These are phyloP conservation scores for Bombus huntii DNA, from an alignment of 1,140 invertebrate species.

Conservation along the genomic window DNA sequence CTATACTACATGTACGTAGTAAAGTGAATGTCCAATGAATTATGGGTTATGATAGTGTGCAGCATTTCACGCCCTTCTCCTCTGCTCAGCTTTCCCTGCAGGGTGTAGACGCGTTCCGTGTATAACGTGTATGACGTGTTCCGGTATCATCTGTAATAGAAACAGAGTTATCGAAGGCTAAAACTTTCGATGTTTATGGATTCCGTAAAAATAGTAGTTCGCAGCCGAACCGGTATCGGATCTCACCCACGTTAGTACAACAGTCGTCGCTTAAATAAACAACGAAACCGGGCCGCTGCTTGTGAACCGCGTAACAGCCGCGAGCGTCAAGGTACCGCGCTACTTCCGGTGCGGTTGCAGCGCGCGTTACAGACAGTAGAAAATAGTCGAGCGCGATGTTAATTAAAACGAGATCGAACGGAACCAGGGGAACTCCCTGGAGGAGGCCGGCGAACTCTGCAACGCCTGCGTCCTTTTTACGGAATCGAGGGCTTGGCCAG, in stretches of 20 bases:
- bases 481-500: background rate
- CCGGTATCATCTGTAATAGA: background rate
- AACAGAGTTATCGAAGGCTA: background rate
- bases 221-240: conserved; percentile 12
- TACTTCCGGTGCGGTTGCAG: conserved; percentile 9
- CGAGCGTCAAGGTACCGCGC: conserved; percentile 23
- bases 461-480: background rate
- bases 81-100: background rate
- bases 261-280: conserved; percentile 37
- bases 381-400: conserved; percentile 10
- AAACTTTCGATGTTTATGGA: conserved; percentile 25
- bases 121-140: background rate
- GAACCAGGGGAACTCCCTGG: background rate
- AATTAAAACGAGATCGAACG: conserved; percentile 34
- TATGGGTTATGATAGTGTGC: background rate
- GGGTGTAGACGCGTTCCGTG: background rate
- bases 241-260: conserved; percentile 17
- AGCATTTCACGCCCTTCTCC: background rate
- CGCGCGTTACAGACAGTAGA: background rate
- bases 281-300: background rate
- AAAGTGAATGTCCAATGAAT: too few species aligned
- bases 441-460: too few species aligned
- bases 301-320: background rate
- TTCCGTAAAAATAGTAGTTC: conserved; percentile 37
- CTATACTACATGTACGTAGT: too few species aligned